Evolutionary conservation across 2,113 vertebrate genomes (phyloP).

Genomic region (Psettodes erumei): DNA sequence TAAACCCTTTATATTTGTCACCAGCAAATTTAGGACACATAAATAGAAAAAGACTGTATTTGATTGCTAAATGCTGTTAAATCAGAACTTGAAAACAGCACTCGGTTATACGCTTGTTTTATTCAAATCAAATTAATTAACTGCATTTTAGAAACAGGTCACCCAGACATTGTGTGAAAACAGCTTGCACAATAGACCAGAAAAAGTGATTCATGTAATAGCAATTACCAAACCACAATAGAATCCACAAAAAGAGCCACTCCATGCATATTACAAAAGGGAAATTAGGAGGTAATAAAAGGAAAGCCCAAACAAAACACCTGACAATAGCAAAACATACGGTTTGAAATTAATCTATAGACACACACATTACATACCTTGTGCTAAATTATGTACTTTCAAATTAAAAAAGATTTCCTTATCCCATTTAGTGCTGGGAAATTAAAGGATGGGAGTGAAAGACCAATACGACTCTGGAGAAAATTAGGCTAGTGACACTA

Average conservation of each 20-base stretch:
- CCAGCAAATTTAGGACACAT: slow-evolving; percentile 14
- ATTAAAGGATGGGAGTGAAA: slow-evolving; percentile 29
- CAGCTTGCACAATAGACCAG: slow-evolving; percentile 52
- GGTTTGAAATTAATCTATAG: slow-evolving; percentile 18
- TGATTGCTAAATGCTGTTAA: slow-evolving; percentile 35
- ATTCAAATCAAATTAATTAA: slow-evolving; percentile 65
- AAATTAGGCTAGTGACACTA: slow-evolving; percentile 34
- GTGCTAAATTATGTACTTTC: slow-evolving; percentile 34
- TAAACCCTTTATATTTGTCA: slow-evolving; percentile 42
- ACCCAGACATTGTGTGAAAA: slow-evolving; percentile 42
- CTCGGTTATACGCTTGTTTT: slow-evolving; percentile 5
- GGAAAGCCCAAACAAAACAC: slow-evolving; percentile 47
- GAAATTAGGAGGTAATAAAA: slow-evolving; percentile 54
- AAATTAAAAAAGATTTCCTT: slow-evolving; percentile 29
- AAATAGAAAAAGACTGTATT: slow-evolving; percentile 25
- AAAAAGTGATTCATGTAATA: slow-evolving; percentile 51
- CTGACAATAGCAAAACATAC: slow-evolving; percentile 32
- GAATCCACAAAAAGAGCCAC: slow-evolving; percentile 28
- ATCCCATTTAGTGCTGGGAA: slow-evolving; percentile 18
- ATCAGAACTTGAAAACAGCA: slow-evolving; percentile 45
- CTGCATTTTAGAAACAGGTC: slow-evolving; percentile 46
- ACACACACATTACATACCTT: too few species aligned
- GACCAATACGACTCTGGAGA: slow-evolving; percentile 29
- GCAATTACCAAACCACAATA: slow-evolving; percentile 62
- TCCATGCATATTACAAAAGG: slow-evolving; percentile 35